Base-by-base conservation (phyloP, 1,140 invertebrate species). In the Aphaenogaster ashmeadi region DNA sequence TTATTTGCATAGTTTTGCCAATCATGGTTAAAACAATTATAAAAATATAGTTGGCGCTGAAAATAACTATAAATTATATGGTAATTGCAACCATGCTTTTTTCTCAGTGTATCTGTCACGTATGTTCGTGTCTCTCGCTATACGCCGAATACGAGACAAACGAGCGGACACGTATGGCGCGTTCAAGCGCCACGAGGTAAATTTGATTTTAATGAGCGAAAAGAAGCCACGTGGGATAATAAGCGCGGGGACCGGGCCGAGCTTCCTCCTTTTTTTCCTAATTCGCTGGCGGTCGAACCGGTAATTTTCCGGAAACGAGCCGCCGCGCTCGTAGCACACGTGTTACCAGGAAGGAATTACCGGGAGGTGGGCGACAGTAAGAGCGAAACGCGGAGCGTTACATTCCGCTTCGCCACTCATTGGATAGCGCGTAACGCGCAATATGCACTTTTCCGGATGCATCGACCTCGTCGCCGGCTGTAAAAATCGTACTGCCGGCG, bases 171-270 rank as follows among this genome's bases (percentile, higher is more conserved):
- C 85, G 52, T 80, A 81, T 67, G 50, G 27, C 85, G n/a, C 62
- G 52, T 81, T 69, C 62, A 36, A 36, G 41, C 33, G 77, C 62
- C 52, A 78, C 64, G 77, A 87, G 44, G 77, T 87, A 91, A 92
- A 92, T 92, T 91, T 58, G 91, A 89, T 92, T 92, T 90, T 92
- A 92, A 91, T 87, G 91, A 91, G 86, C 71, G 67, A 88, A 88
- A 79, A 75, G 71, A 79, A 86, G 69, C 75, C 89, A 86, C 85
- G 67, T 75, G 66, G 87, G 80, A 90, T 90, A 47, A 75, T 85
- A 90, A 87, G 81, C 74, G 60, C 64, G 56, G 74, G 81, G 87
- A 89, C 54, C 69, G 72, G 79, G 21, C 72, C 85, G 33, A 50
- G 36, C 47, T 71, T 77, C 41, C 44, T 38, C 11, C 56, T 62